Evolutionary conservation across 1,140 invertebrate species (phyloP), one percentile per base, ranked within the genome.

Genomic region (Wasmannia auropunctata): DNA sequence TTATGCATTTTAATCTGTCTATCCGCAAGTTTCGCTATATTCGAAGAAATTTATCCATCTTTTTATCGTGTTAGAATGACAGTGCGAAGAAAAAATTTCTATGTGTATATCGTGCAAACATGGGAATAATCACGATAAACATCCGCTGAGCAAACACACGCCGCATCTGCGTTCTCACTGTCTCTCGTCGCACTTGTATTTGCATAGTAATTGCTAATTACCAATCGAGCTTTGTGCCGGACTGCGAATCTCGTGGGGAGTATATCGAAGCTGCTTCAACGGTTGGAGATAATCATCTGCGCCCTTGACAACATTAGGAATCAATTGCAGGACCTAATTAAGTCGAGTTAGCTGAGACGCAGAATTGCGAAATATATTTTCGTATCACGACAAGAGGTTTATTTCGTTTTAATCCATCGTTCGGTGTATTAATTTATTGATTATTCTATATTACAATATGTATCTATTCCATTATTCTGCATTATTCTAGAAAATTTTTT

Each of bases 181-280:
- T 46, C 25, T 46, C 28, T 31, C 31, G 60, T 4, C 31, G 19
- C 19, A 58, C 49, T 81, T 43, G 79, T 58, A 83, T 83, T 83
- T 83, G 79, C 67, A 83, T 83, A 56, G 67, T 83, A 83, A 83
- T 81, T 81, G 65, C 65, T 81, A 81, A 81, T 83, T 83, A 83
- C 79, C 65, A 72, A 72, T 81, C 79, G 31, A 31, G 49, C 79
- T 72, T 83, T 83, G 37, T 58, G 19, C 67, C 5, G 28, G 65
- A 69, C 25, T 22, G 65, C 22, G 67, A 60, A 83, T 72, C 79
- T 46, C 37, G 22, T 67, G 6, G 51, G 28, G 3, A 56, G 51
- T 56, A 46, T n/a, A 63, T 77, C 58, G 60, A 63, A 6, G 34
- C 79, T 72, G 51, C 72, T 70, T 83, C 37, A 74, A 72, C 37